Evolutionary conservation across 2,888 invertebrate genomes (phyloP).

Genomic region (Eledona agricola): DNA sequence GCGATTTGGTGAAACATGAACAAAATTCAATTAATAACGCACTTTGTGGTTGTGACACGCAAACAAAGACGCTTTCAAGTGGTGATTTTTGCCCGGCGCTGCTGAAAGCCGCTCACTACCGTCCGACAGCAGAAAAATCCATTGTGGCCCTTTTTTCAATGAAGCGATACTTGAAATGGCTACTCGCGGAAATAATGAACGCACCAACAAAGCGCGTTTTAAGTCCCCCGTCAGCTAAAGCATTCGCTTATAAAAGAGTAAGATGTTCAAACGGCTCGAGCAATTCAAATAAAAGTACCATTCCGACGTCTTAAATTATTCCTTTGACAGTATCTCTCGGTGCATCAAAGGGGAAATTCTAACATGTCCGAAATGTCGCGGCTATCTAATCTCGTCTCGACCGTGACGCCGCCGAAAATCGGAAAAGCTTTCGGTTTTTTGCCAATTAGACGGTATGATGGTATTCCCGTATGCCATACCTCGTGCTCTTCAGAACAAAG

Average conservation of each 20-base stretch:
- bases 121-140: no score
- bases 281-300: slow-evolving; percentile 15
- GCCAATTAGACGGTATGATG: background rate
- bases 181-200: slow-evolving; percentile 28
- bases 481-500: slow-evolving; percentile 32
- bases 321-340: slow-evolving; percentile 27
- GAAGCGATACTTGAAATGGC: slow-evolving; percentile 14
- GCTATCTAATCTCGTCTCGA: slow-evolving; percentile 27
- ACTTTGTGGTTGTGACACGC: no score
- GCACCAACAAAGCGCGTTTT: slow-evolving; percentile 24
- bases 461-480: slow-evolving; percentile 7
- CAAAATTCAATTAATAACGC: no score
- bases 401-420: background rate
- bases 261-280: slow-evolving; percentile 17
- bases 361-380: slow-evolving; percentile 18
- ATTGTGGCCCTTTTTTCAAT: no score
- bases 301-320: slow-evolving; percentile 26
- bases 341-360: slow-evolving; percentile 28
- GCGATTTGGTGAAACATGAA: no score
- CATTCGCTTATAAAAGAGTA: slow-evolving; percentile 27
- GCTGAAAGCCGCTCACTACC: no score
- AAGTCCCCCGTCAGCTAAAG: slow-evolving; percentile 27
- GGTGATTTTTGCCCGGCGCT: no score
- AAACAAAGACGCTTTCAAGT: no score
- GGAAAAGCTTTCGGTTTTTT: slow-evolving; percentile 2